Evolutionary conservation across 1,140 invertebrate species (phyloP).

Genomic region (Sesamia nonagrioides): DNA sequence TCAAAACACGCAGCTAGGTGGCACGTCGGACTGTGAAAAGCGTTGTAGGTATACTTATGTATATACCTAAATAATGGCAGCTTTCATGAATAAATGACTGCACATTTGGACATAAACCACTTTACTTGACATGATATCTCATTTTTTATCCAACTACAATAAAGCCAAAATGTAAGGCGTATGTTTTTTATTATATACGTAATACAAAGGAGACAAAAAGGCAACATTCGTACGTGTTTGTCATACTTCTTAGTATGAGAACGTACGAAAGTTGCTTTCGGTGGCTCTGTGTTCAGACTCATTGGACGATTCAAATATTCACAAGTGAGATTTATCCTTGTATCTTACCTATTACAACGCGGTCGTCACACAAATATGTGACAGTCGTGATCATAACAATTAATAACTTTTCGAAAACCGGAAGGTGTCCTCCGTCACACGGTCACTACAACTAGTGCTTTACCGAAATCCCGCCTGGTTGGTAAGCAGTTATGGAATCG

Average conservation of each 20-base stretch:
- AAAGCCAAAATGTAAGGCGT: slow-evolving; percentile 3
- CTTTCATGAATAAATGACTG: not conserved
- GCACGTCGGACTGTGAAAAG: not conserved
- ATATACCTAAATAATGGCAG: not conserved
- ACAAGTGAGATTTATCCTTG: not conserved
- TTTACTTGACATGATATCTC: slow-evolving; percentile 15
- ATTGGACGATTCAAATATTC: not conserved
- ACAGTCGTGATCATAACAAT: no score
- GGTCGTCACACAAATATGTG: no score
- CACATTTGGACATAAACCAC: slow-evolving; percentile 6
- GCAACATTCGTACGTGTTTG: no score
- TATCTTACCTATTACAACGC: not conserved
- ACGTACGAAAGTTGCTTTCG: not conserved
- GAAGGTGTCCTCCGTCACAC: no score
- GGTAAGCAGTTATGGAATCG: no score
- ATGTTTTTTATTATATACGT: slow-evolving; percentile 7
- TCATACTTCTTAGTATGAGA: no score
- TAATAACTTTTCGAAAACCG: no score
- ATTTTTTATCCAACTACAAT: slow-evolving; percentile 18
- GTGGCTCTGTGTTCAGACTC: not conserved
- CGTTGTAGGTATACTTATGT: no score
- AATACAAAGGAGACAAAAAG: not conserved
- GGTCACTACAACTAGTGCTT: no score
- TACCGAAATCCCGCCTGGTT: no score
- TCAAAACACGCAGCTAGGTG: not conserved